Conservation (phyloP, 2,113 vertebrate species). For the Falco punctatus region DNA sequence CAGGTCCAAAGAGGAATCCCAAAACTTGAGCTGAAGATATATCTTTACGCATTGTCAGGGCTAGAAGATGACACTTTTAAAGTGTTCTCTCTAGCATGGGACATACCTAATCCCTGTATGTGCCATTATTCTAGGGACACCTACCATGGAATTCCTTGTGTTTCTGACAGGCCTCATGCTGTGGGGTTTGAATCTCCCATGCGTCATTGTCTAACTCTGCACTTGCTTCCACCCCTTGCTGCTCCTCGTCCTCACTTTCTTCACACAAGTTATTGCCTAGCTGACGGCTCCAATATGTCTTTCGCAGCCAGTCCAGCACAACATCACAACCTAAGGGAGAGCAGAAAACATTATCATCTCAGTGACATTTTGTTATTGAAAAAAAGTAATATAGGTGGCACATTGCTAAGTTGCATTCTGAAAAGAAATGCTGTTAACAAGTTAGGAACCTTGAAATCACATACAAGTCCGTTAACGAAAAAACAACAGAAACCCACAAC, state of each 20-base stretch:
- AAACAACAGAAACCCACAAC: accelerated
- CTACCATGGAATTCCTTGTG: slow-evolving; percentile 84
- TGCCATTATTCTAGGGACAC: background rate
- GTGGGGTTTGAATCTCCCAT: slow-evolving; percentile 46
- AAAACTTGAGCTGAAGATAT: background rate
- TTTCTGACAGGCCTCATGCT: slow-evolving; percentile 65
- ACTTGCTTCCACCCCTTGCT: slow-evolving; percentile 13
- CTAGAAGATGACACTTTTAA: background rate
- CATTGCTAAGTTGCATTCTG: background rate
- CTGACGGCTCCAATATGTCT: slow-evolving; percentile 92
- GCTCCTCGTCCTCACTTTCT: slow-evolving; percentile 77
- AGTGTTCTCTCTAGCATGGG: background rate
- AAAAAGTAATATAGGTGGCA: background rate
- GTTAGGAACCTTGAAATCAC: background rate
- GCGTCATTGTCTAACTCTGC: slow-evolving; percentile 69
- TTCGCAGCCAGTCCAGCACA: slow-evolving; percentile 94
- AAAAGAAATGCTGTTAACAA: background rate
- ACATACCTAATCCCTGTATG: background rate
- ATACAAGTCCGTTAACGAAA: background rate
- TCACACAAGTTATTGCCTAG: slow-evolving; percentile 80
- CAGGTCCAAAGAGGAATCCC: background rate
- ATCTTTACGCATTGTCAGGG: background rate
- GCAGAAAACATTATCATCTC: background rate
- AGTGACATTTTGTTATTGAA: background rate
- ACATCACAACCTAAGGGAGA: slow-evolving; percentile 81